Evolutionary conservation across 2,888 invertebrate genomes (phyloP).

Genomic region (Bombylius discolor): DNA sequence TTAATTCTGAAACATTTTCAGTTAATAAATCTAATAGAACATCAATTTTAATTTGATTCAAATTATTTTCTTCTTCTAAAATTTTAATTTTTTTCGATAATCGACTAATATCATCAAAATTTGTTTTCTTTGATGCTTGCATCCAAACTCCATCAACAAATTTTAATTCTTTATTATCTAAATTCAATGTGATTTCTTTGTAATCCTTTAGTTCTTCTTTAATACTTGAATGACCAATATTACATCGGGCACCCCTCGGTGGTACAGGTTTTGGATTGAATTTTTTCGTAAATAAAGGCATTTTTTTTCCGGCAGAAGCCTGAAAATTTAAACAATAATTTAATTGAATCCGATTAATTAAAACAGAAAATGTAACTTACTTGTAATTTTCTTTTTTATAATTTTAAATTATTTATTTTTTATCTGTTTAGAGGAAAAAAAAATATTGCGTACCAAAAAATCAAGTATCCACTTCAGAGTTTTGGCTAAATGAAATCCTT

Average conservation of each 20-base stretch:
- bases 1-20: conserved; percentile 28
- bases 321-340: too few species aligned
- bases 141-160: conserved; percentile 35
- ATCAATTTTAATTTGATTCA: conserved; percentile 32
- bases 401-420: too few species aligned
- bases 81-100: conserved; percentile 26
- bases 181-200: conserved; percentile 25
- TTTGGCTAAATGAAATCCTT: too few species aligned
- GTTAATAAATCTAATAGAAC: conserved; percentile 32
- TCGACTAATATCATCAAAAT: conserved; percentile 26
- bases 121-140: conserved; percentile 23
- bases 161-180: conserved; percentile 30
- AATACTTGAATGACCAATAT: conserved; percentile 26
- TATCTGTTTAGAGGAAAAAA: too few species aligned
- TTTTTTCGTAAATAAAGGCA: conserved; percentile 35
- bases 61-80: conserved; percentile 32
- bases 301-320: conserved; percentile 6
- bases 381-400: too few species aligned
- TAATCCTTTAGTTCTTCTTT: conserved; percentile 32
- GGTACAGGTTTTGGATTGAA: conserved; percentile 32
- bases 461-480: too few species aligned
- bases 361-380: too few species aligned
- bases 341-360: too few species aligned
- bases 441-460: too few species aligned
- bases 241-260: conserved; percentile 24